Evolutionary conservation across 2,113 vertebrate species (phyloP).

Genomic region (Pelusios castaneus): DNA sequence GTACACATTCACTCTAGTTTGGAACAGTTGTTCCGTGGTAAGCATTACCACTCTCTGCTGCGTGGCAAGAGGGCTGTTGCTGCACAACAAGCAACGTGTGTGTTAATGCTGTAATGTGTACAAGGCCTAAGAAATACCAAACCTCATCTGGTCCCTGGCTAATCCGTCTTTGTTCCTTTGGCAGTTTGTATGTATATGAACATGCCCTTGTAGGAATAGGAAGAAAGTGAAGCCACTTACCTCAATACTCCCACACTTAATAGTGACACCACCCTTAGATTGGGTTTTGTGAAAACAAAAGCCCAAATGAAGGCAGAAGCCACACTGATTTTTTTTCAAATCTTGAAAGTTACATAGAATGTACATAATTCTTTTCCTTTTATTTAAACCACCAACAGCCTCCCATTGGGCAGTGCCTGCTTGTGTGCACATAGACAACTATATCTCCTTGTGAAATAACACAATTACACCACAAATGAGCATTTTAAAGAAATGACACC

Average conservation of each 20-base stretch:
- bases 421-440: accelerated
- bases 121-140: background rate
- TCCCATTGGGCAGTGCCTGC: background rate
- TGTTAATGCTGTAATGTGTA: no score
- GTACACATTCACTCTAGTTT: no score
- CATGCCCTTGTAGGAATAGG: background rate
- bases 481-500: background rate
- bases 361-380: background rate
- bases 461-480: background rate
- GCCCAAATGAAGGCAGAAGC: background rate
- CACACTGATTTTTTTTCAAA: background rate
- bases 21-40: no score
- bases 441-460: background rate
- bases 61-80: no score
- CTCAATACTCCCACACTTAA: background rate
- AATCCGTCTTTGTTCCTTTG: background rate
- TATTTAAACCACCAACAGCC: background rate
- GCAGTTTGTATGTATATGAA: background rate
- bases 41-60: no score
- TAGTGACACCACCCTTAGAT: background rate
- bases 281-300: background rate
- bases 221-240: background rate
- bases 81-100: no score
- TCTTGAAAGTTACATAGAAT: background rate
- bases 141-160: background rate